These are phyloP conservation scores for Telmatherina bonti DNA, from an alignment of 2,797 vertebrate genomes.

Conservation along the genomic window DNA sequence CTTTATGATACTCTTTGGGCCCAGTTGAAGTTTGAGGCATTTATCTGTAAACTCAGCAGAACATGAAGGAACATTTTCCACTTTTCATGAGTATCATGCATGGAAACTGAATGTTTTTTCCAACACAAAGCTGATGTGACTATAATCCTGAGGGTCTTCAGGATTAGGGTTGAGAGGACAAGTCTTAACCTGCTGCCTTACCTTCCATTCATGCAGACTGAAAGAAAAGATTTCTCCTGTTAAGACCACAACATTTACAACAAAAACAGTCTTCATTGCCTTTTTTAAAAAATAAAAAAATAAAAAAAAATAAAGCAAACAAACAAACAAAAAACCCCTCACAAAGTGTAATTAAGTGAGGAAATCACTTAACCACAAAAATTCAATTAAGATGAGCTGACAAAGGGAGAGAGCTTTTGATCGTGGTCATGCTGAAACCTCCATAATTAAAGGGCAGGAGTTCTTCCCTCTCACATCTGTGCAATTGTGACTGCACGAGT, in stretches of 20 bases:
- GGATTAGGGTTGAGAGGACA: slow-evolving; percentile 58
- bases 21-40: slow-evolving; percentile 20
- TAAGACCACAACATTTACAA: slow-evolving; percentile 31
- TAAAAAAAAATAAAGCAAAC: too few relatives aligned
- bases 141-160: slow-evolving; percentile 55
- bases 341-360: slow-evolving; percentile 7
- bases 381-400: not conserved
- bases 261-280: too few relatives aligned
- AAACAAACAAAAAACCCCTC: slow-evolving; percentile 4
- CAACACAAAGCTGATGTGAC: slow-evolving; percentile 41
- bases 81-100: slow-evolving; percentile 47
- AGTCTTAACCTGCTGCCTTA: slow-evolving; percentile 62
- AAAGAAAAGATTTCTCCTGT: slow-evolving; percentile 1
- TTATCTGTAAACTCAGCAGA: slow-evolving; percentile 66
- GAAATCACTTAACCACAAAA: slow-evolving; percentile 1
- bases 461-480: slow-evolving; percentile 17
- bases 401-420: slow-evolving; percentile 11
- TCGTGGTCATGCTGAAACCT: not conserved
- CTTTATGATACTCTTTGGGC: slow-evolving; percentile 14
- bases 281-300: too few relatives aligned
- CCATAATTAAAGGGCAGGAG: slow-evolving; percentile 7
- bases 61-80: slow-evolving; percentile 8
- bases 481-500: slow-evolving; percentile 42
- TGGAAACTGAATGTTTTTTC: slow-evolving; percentile 58
- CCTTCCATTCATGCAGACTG: slow-evolving; percentile 27